A percentile compares a stretch with the other conserved stretches of the same genome.
phyloP scores from a whole-genome alignment of 1,140 invertebrate genomes.

The Orius insidiosus region DNA sequence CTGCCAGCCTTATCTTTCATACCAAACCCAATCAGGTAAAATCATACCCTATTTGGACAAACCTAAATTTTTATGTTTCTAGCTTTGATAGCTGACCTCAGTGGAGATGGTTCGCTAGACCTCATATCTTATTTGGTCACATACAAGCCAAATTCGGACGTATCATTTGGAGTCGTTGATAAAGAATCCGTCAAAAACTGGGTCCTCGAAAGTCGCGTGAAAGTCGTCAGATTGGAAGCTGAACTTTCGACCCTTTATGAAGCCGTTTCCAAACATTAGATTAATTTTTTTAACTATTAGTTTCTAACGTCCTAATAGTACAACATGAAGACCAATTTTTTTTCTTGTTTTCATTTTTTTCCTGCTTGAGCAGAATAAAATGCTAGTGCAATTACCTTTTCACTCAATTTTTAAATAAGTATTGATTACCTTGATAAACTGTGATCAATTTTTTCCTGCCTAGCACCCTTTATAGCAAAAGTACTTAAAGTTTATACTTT shows the following conservation, averaged over 20 bases:
- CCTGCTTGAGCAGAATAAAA: no score
- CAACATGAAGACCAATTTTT: no score
- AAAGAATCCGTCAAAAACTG: slow-evolving; percentile 29
- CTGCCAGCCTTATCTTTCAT: slow-evolving; percentile 55
- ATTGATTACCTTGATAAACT: no score
- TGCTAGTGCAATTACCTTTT: no score
- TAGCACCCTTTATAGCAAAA: no score
- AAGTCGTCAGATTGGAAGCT: slow-evolving; percentile 43
- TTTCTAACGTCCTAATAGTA: no score
- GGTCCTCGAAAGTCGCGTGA: slow-evolving; percentile 40
- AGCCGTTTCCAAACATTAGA: slow-evolving; percentile 18
- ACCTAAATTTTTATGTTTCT: slow-evolving; percentile 26
- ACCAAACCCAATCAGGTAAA: slow-evolving; percentile 38
- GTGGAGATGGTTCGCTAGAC: slow-evolving; percentile 51
- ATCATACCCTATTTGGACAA: no score
- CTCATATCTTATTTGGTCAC: slow-evolving; percentile 53
- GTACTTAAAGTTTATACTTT: no score
- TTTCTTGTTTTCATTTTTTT: no score
- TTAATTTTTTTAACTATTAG: no score
- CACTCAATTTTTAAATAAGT: no score
- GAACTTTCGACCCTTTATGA: slow-evolving; percentile 46
- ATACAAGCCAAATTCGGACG: slow-evolving; percentile 32
- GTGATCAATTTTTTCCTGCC: no score
- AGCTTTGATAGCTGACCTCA: slow-evolving; percentile 48
- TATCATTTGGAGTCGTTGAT: slow-evolving; percentile 20